These are phyloP conservation scores for Upupa epops DNA, from an alignment of 2,113 vertebrate species.

Conservation along the genomic window DNA sequence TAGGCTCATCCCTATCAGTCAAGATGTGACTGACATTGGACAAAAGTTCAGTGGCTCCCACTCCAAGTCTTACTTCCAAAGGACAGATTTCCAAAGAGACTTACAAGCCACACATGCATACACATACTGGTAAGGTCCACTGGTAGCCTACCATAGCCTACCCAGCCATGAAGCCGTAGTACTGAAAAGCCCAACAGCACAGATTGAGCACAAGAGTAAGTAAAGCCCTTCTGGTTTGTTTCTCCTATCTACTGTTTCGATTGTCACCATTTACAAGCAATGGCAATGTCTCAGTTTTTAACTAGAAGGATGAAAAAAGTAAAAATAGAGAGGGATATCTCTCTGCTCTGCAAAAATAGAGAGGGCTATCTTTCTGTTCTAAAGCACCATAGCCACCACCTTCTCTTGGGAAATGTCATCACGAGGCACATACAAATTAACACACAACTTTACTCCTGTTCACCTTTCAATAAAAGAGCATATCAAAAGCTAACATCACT, in stretches of 20 bases:
- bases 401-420: conserved; percentile 1
- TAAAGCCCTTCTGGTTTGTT: background rate
- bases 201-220: background rate
- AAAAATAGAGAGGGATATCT: background rate
- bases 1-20: background rate
- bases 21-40: background rate
- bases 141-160: background rate
- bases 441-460: background rate
- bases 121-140: background rate
- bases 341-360: background rate
- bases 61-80: background rate
- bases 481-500: conserved; percentile 11
- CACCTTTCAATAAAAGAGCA: background rate
- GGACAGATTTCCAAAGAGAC: background rate
- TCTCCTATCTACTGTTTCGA: background rate
- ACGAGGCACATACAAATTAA: conserved; percentile 1
- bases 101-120: background rate
- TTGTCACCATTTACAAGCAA: background rate
- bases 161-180: background rate
- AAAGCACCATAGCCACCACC: background rate
- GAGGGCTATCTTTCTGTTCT: background rate
- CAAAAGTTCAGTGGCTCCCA: background rate
- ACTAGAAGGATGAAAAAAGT: background rate
- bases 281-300: background rate
- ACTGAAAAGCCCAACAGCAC: background rate